These are phyloP conservation scores for Brachionus plicatilis DNA, from an alignment of 1,140 invertebrate species.

Conservation along the genomic window DNA sequence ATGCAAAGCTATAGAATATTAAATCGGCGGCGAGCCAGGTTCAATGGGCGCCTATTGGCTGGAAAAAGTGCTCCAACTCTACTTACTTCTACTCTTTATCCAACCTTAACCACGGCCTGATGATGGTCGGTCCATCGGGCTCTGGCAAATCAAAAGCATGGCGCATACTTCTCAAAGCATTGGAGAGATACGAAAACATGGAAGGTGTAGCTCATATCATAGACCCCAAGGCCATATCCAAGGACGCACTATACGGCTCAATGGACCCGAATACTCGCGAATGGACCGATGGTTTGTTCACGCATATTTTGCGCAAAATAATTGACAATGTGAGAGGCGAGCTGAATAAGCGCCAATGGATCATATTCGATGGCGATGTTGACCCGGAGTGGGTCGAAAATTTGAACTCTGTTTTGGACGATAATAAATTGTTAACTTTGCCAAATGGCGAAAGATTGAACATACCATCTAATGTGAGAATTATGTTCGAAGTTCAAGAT, in stretches of 20 bases:
- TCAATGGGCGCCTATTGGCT: slow-evolving; percentile 80
- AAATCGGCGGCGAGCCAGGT: slow-evolving; percentile 69
- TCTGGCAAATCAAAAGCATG: slow-evolving; percentile 96
- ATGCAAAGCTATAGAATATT: too few relatives aligned
- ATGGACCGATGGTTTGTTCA: slow-evolving; percentile 98
- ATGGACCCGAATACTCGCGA: slow-evolving; percentile 97
- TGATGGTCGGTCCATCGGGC: slow-evolving; percentile 99
- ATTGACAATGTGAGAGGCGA: slow-evolving; percentile 99
- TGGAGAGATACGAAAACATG: slow-evolving; percentile 84
- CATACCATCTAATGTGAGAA: slow-evolving; percentile 92
- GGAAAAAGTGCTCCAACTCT: slow-evolving; percentile 73
- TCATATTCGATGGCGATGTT: slow-evolving; percentile 98
- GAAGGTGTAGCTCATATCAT: slow-evolving; percentile 98
- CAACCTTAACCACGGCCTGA: slow-evolving; percentile 94
- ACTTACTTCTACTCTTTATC: slow-evolving; percentile 99
- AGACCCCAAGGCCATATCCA: slow-evolving; percentile 88
- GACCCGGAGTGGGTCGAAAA: slow-evolving; percentile 98
- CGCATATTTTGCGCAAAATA: slow-evolving; percentile 90
- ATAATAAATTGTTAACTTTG: slow-evolving; percentile 93
- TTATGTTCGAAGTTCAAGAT: slow-evolving; percentile 99
- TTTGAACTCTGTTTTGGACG: slow-evolving; percentile 92
- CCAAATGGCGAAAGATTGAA: slow-evolving; percentile 97
- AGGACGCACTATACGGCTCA: slow-evolving; percentile 94
- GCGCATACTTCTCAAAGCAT: slow-evolving; percentile 85
- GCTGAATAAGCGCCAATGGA: slow-evolving; percentile 97